Percentiles rank a stretch among this genome's conserved stretches.
phyloP scores from a whole-genome alignment of 2,888 invertebrate species.

The Ormyrus nitidulus region DNA sequence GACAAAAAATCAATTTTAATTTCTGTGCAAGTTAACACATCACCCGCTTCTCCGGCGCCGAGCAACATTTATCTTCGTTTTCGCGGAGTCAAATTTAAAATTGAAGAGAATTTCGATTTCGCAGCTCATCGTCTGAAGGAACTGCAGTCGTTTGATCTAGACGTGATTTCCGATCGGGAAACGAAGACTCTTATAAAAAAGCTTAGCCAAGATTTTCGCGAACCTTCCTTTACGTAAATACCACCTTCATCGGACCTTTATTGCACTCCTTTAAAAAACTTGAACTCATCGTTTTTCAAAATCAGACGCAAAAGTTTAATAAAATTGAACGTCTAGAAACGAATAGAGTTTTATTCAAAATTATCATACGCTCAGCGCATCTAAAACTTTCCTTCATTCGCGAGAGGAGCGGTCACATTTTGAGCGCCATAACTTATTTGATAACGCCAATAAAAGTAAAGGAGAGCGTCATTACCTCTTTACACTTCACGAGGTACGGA shows the following conservation, averaged over 20 bases:
- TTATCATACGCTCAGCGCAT: too few species aligned
- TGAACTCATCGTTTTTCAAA: too few species aligned
- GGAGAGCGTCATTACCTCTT: too few species aligned
- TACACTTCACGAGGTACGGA: too few species aligned
- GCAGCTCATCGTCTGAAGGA: not conserved
- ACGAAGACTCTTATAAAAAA: constrained; percentile 4
- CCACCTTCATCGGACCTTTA: not conserved
- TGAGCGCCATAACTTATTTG: too few species aligned
- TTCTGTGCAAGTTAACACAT: not conserved
- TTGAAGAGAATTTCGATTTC: constrained; percentile 34
- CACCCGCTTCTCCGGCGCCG: not conserved
- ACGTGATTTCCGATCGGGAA: constrained; percentile 32
- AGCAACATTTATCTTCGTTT: constrained; percentile 32
- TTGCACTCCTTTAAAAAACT: too few species aligned
- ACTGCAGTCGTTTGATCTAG: constrained; percentile 12
- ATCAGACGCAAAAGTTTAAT: too few species aligned
- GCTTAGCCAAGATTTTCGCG: not conserved
- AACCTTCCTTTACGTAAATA: constrained; percentile 3
- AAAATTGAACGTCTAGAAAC: too few species aligned
- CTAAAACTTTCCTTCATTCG: too few species aligned
- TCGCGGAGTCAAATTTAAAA: constrained; percentile 34
- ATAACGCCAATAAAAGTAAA: too few species aligned
- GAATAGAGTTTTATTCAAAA: too few species aligned
- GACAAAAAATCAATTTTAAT: constrained; percentile 8
- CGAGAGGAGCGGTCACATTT: too few species aligned